A percentile compares a stretch with the other conserved stretches of the same genome.
Conservation (phyloP, 1,140 invertebrate genomes). For the Drosophila micromelanica region DNA sequence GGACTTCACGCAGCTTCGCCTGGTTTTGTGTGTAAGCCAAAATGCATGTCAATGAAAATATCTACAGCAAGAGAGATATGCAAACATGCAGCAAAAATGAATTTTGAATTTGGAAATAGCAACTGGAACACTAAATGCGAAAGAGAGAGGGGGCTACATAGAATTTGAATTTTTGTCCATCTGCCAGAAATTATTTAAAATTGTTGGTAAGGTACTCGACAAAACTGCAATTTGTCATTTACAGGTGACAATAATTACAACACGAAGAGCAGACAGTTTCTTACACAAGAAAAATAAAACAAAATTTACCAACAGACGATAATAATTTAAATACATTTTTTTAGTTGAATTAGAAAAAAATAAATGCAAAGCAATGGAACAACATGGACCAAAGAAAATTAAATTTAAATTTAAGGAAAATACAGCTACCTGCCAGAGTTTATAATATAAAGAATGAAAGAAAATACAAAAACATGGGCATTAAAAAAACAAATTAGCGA, state of each 20-base stretch:
- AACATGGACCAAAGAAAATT: too few relatives aligned
- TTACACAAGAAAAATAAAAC: neutral
- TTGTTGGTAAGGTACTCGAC: constrained; percentile 18
- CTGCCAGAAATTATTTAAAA: constrained; percentile 31
- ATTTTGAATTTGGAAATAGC: constrained; percentile 53
- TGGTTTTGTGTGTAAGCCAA: constrained; percentile 60
- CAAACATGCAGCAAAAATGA: constrained; percentile 75
- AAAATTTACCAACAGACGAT: neutral
- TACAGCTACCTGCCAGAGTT: too few relatives aligned
- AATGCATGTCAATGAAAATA: constrained; percentile 78
- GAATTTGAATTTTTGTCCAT: constrained; percentile 17
- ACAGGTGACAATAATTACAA: neutral
- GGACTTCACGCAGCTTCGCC: constrained; percentile 28
- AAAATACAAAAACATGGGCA: too few relatives aligned
- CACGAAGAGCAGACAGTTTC: neutral
- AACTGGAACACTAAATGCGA: neutral
- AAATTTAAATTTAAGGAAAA: too few relatives aligned
- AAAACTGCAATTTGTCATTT: constrained; percentile 11
- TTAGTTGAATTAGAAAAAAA: too few relatives aligned
- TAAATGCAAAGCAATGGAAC: too few relatives aligned
- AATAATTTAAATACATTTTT: too few relatives aligned
- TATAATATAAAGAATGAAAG: too few relatives aligned
- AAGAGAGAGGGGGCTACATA: neutral
- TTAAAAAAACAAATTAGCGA: too few relatives aligned
- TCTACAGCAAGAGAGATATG: constrained; percentile 62